A percentile compares a stretch with the other conserved stretches of the same genome.
Evolutionary conservation across 2,797 vertebrate species (phyloP).

Genomic region (Artibeus jamaicensis): DNA sequence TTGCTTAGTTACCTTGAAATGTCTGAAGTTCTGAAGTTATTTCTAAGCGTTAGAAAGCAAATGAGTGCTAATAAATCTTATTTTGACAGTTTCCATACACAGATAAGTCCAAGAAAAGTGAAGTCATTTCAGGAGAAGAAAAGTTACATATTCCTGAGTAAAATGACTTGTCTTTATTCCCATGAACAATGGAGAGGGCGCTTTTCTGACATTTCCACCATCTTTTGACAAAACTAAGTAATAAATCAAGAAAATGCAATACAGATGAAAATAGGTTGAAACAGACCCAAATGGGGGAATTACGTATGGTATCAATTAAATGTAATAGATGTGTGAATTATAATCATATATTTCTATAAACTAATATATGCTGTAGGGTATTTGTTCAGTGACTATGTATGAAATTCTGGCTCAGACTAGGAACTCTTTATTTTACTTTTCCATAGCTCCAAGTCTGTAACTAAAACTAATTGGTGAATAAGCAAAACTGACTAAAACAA

Average conservation of each 20-base stretch:
- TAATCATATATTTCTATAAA: background rate
- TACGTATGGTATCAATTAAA: background rate
- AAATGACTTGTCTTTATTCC: background rate
- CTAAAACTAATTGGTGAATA: background rate
- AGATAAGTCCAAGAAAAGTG: background rate
- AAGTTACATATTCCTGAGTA: background rate
- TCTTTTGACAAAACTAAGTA: background rate
- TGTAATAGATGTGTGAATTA: background rate
- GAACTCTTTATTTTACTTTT: background rate
- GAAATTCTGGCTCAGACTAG: background rate
- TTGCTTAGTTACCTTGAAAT: background rate
- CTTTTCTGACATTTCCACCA: background rate
- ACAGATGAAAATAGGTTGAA: background rate
- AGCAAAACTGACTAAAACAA: background rate
- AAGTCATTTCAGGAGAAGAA: background rate
- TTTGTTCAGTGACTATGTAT: background rate
- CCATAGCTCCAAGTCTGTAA: background rate
- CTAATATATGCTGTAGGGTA: background rate
- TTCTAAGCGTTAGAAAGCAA: background rate
- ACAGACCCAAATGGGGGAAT: background rate
- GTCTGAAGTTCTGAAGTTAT: background rate
- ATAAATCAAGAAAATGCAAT: background rate
- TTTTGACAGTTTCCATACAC: background rate
- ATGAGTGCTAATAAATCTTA: background rate
- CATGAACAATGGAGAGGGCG: background rate